These are phyloP conservation scores for Entelurus aequoreus DNA, from an alignment of 2,113 vertebrate species.

Conservation along the genomic window DNA sequence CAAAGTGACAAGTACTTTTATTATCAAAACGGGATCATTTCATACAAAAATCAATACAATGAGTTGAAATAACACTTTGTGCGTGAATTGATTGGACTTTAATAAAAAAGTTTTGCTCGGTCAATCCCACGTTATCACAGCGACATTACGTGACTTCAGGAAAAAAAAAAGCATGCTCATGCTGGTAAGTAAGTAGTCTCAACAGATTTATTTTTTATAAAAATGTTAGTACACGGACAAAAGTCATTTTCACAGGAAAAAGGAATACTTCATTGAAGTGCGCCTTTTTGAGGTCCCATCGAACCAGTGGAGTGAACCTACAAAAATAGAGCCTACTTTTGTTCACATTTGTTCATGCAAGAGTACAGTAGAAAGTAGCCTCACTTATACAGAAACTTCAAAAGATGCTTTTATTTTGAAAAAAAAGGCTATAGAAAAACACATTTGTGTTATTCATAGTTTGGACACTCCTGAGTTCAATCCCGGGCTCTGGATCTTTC, in stretches of 20 bases:
- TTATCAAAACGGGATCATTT: too few relatives aligned
- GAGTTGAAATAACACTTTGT: too few relatives aligned
- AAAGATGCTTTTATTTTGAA: conserved; percentile 2
- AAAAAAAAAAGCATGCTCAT: conserved; percentile 36
- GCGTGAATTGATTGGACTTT: too few relatives aligned
- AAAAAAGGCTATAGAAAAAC: too few relatives aligned
- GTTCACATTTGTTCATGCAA: conserved; percentile 30
- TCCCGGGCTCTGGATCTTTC: too few relatives aligned
- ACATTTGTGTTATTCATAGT: too few relatives aligned
- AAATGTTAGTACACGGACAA: too few relatives aligned
- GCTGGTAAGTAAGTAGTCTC: conserved; percentile 26
- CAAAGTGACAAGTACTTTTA: too few relatives aligned
- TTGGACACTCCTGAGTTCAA: too few relatives aligned
- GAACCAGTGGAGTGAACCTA: conserved; percentile 34
- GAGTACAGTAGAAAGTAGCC: conserved; percentile 19
- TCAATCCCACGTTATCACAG: not conserved
- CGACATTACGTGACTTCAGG: conserved; percentile 17
- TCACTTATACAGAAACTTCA: conserved; percentile 45
- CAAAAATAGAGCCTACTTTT: conserved; percentile 17
- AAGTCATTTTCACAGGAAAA: not conserved
- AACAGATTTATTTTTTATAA: conserved; percentile 6
- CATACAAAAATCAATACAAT: too few relatives aligned
- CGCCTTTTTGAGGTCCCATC: conserved; percentile 19
- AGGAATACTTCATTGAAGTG: not conserved
- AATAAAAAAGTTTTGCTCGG: too few relatives aligned